phyloP scores from a whole-genome alignment of 2,113 vertebrate species.

The Elachura formosa region DNA sequence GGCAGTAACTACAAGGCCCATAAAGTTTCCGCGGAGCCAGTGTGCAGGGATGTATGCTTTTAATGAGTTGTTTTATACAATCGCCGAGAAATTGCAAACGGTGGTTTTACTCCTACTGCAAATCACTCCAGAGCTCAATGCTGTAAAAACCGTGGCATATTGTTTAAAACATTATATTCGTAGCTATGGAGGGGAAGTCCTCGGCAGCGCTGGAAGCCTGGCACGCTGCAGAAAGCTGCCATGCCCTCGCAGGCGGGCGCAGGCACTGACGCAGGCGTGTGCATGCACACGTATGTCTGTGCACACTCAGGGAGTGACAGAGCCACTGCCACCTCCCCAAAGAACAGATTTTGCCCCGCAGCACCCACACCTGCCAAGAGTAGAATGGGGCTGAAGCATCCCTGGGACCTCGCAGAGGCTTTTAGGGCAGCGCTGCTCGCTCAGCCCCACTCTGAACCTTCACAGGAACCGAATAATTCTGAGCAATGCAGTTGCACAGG shows the following conservation, averaged over 20 bases:
- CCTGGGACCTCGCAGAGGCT: not conserved
- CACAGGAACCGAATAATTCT: accelerated
- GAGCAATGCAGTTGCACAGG: not conserved
- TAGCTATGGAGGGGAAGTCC: not conserved
- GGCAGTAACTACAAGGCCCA: constrained; percentile 28
- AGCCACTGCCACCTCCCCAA: not conserved
- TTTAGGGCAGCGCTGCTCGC: accelerated
- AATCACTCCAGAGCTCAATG: not conserved
- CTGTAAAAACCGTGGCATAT: not conserved
- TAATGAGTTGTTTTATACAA: constrained; percentile 34
- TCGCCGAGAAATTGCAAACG: not conserved
- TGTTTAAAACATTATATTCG: not conserved
- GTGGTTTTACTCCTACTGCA: not conserved
- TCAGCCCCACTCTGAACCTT: not conserved
- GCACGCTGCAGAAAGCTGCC: not conserved
- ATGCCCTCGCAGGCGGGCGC: not conserved
- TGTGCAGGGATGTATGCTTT: not conserved
- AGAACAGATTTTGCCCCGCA: not conserved
- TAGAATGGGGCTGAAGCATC: not conserved
- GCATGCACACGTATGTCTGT: not conserved
- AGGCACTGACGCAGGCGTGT: not conserved
- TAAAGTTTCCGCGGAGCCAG: constrained; percentile 31
- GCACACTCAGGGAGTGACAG: not conserved
- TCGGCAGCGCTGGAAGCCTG: not conserved
- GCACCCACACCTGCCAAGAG: not conserved